Conservation (phyloP, 1,140 invertebrate species). For the Mylabris phalerata region DNA sequence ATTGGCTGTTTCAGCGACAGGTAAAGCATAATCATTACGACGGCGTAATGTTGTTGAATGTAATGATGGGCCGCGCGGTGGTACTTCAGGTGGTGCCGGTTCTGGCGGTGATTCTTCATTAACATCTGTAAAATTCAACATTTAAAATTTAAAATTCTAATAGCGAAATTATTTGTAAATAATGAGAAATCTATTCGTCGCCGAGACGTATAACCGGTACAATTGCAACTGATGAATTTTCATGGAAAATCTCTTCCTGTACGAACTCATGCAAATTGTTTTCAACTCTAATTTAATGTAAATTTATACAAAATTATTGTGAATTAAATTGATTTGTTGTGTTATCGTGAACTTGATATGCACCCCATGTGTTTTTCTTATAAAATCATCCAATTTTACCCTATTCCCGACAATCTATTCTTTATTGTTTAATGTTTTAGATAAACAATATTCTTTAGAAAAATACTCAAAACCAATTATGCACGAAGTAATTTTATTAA, state of each 20-base stretch:
- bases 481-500: too few species aligned
- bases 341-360: neutral
- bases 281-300: conserved; percentile 18
- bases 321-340: conserved; percentile 15
- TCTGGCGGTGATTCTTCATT: conserved; percentile 62
- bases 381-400: too few species aligned
- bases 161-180: conserved; percentile 14
- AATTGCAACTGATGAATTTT: conserved; percentile 26
- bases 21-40: conserved; percentile 31
- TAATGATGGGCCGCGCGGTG: conserved; percentile 60
- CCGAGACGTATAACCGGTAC: neutral
- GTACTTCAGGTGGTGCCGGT: conserved; percentile 66
- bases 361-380: too few species aligned
- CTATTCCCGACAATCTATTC: too few species aligned
- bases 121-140: conserved; percentile 42
- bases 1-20: conserved; percentile 23
- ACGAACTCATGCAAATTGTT: conserved; percentile 25
- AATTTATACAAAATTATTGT: conserved; percentile 31
- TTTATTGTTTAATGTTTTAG: too few species aligned
- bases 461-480: too few species aligned
- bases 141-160: conserved; percentile 12
- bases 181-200: conserved; percentile 12
- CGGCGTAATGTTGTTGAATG: conserved; percentile 46
- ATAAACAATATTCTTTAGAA: too few species aligned
- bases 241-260: conserved; percentile 18